A percentile compares a stretch with the other conserved stretches of the same genome.
Conservation (phyloP, 2,797 vertebrate genomes). For the Tokudaia tokunoshimensis region DNA sequence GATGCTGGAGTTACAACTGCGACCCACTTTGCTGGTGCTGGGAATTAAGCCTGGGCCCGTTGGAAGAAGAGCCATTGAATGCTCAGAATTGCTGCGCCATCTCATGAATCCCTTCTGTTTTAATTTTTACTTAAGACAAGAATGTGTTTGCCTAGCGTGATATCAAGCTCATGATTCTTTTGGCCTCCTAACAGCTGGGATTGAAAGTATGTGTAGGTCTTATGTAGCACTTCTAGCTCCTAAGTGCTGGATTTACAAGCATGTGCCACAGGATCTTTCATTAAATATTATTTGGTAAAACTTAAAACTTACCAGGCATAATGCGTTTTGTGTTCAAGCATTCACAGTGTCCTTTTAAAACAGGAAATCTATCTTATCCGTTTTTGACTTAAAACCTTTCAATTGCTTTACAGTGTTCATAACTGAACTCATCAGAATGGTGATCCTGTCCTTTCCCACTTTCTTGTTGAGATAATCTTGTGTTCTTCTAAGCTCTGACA, state of each 20-base stretch:
- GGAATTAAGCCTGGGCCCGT: background rate
- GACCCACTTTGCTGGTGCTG: background rate
- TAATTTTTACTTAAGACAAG: background rate
- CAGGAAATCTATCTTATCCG: background rate
- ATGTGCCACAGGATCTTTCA: background rate
- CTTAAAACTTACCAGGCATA: constrained; percentile 3
- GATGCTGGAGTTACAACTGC: background rate
- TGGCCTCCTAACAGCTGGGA: background rate
- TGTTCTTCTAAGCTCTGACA: background rate
- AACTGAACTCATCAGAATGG: background rate
- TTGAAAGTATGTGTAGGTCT: background rate
- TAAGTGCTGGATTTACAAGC: background rate
- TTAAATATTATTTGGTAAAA: background rate
- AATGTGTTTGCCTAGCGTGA: background rate
- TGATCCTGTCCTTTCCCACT: background rate
- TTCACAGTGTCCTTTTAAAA: background rate
- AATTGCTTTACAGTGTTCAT: background rate
- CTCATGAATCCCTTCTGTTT: background rate
- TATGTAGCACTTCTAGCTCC: background rate
- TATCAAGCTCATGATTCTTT: background rate
- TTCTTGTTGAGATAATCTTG: background rate
- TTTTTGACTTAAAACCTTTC: background rate
- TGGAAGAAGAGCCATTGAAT: background rate
- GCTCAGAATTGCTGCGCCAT: background rate
- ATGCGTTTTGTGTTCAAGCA: background rate